phyloP scores from a whole-genome alignment of 2,888 invertebrate genomes.

The Trilocha varians region DNA sequence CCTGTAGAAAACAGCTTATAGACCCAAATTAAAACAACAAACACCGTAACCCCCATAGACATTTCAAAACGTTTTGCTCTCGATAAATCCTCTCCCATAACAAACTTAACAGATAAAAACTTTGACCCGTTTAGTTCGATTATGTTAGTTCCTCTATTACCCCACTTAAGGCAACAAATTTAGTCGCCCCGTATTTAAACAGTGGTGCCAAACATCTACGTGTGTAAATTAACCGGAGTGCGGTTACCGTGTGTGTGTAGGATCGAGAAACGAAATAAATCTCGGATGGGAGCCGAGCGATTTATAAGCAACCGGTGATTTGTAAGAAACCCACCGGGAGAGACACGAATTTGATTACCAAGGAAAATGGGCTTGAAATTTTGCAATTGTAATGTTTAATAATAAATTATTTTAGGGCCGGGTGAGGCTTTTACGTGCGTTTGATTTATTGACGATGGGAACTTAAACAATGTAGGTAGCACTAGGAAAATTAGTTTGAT shows the following conservation, averaged over 20 bases:
- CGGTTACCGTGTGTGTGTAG: conserved; percentile 33
- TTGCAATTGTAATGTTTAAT: conserved; percentile 31
- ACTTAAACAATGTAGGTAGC: background rate
- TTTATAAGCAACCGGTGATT: conserved; percentile 62
- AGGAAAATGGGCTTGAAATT: conserved; percentile 40
- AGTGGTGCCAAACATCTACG: conserved; percentile 47
- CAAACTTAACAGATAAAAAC: conserved; percentile 58
- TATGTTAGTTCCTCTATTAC: conserved; percentile 52
- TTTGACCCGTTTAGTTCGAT: conserved; percentile 45
- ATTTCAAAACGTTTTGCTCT: conserved; percentile 28
- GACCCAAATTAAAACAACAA: background rate
- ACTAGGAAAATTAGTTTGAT: background rate
- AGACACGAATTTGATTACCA: conserved; percentile 40
- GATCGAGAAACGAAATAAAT: conserved; percentile 45
- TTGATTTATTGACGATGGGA: background rate
- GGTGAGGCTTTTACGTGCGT: conserved; percentile 4
- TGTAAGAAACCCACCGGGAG: conserved; percentile 52
- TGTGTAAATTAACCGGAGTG: conserved; percentile 51
- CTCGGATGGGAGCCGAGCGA: conserved; percentile 44
- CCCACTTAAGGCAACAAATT: conserved; percentile 46
- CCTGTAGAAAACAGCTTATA: conserved; percentile 5
- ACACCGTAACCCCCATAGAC: conserved; percentile 1
- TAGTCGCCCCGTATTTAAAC: conserved; percentile 52
- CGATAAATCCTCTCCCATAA: conserved; percentile 41
- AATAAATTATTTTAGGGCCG: conserved; percentile 8